These are phyloP conservation scores for Cremastinae sp. DNA, from an alignment of 2,888 invertebrate species.

Conservation along the genomic window DNA sequence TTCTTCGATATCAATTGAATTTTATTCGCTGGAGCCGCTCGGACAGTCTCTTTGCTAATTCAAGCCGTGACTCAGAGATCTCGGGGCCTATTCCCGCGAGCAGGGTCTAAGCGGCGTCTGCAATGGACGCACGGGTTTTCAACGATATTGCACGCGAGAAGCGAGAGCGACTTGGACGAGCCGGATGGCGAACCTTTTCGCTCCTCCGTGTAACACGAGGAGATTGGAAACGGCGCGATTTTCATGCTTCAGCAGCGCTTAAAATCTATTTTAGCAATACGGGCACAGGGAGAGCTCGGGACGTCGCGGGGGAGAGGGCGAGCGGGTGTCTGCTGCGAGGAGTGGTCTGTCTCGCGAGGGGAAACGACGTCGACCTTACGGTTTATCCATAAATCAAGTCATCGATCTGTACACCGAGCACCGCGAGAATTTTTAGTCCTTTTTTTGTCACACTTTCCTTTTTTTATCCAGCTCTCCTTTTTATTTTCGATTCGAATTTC, in stretches of 20 bases:
- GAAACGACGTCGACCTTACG: constrained; percentile 21
- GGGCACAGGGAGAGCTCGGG: constrained; percentile 2
- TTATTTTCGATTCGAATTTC: no score
- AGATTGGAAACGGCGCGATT: constrained; percentile 56
- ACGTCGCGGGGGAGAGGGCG: constrained; percentile 22
- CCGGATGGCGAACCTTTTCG: constrained; percentile 52
- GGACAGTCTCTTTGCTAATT: constrained; percentile 51
- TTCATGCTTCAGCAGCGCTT: constrained; percentile 55
- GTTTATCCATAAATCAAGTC: constrained; percentile 58
- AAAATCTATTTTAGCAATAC: constrained; percentile 59
- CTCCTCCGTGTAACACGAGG: constrained; percentile 45
- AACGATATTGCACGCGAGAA: neutral
- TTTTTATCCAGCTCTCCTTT: no score
- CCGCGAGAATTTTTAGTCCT: no score
- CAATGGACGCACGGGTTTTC: neutral
- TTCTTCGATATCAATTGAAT: constrained; percentile 56
- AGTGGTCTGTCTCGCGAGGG: constrained; percentile 45
- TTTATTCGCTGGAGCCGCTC: constrained; percentile 44
- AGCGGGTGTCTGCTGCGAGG: constrained; percentile 20
- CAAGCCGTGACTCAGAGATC: constrained; percentile 59
- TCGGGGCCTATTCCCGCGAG: constrained; percentile 33
- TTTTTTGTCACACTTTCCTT: no score
- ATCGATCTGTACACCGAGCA: constrained; percentile 28
- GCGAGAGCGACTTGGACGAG: constrained; percentile 36
- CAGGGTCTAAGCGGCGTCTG: constrained; percentile 13